phyloP scores from a whole-genome alignment of 35 echinoderm and acorn worm species.

The Diadema setosum region DNA sequence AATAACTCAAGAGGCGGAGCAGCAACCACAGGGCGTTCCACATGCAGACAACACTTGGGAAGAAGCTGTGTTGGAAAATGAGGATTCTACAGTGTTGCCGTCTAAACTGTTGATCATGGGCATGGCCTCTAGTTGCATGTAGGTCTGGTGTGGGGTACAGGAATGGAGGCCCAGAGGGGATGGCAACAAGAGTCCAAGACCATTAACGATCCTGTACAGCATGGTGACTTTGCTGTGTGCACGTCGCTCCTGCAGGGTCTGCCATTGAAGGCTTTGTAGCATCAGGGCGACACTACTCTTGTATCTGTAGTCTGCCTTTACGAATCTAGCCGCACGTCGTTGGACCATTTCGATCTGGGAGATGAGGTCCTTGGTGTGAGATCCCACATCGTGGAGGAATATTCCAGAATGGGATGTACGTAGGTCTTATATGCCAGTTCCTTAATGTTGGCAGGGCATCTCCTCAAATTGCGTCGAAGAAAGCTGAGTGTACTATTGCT shows the following conservation, averaged over 20 bases:
- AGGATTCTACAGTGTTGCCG: background rate
- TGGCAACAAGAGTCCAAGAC: background rate
- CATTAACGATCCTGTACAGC: conserved; percentile 19
- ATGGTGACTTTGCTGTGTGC: conserved; percentile 20
- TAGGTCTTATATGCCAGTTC: conserved; percentile 27
- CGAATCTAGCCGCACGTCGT: conserved; percentile 17
- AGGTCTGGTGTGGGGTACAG: background rate
- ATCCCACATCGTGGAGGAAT: conserved; percentile 17
- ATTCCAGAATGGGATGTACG: background rate
- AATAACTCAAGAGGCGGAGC: background rate
- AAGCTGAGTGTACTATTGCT: conserved; percentile 14
- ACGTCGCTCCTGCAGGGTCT: background rate
- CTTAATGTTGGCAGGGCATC: background rate
- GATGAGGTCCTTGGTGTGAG: background rate
- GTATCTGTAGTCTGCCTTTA: conserved; percentile 18
- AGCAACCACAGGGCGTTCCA: background rate
- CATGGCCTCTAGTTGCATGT: background rate
- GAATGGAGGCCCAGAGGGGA: background rate
- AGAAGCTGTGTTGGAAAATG: no score
- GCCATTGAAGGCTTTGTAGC: conserved; percentile 8
- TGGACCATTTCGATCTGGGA: background rate
- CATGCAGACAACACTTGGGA: background rate
- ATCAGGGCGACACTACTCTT: background rate
- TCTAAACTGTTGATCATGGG: background rate
- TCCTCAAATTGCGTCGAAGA: background rate